A percentile compares a stretch with the other conserved stretches of the same genome.
Evolutionary conservation across 2,888 invertebrate genomes (phyloP).

Genomic region (Eupithecia inturbata): DNA sequence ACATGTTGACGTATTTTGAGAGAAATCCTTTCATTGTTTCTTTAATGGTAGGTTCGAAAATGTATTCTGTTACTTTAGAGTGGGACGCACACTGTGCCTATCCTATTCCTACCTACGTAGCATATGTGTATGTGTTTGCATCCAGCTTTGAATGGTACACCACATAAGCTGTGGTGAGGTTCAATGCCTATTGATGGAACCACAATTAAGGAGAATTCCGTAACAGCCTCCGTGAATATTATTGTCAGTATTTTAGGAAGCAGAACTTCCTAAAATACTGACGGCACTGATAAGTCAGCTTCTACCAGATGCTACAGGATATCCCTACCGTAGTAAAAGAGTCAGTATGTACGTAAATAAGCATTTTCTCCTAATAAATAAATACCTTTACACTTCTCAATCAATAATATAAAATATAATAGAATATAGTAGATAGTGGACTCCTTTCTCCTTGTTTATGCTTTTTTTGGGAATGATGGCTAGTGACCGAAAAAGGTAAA

Average conservation of each 20-base stretch:
- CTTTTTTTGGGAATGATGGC: neutral
- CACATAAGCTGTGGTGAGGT: neutral
- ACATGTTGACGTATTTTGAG: neutral
- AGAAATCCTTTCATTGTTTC: neutral
- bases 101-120: neutral
- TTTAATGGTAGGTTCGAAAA: neutral
- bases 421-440: too few relatives aligned
- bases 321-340: neutral
- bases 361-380: too few relatives aligned
- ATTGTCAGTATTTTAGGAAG: too few relatives aligned
- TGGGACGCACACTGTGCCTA: neutral
- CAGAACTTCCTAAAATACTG: neutral
- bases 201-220: neutral
- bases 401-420: too few relatives aligned
- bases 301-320: neutral
- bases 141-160: neutral
- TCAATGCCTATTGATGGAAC: conserved; percentile 3
- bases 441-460: neutral
- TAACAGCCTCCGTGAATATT: neutral
- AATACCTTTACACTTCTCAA: neutral
- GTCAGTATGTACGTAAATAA: too few relatives aligned
- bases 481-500: neutral
- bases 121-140: neutral
- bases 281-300: neutral
- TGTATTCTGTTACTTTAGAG: neutral